A percentile compares a stretch with the other conserved stretches of the same genome.
phyloP scores from a whole-genome alignment of 1,140 invertebrate genomes.

The Caerostris extrusa region DNA sequence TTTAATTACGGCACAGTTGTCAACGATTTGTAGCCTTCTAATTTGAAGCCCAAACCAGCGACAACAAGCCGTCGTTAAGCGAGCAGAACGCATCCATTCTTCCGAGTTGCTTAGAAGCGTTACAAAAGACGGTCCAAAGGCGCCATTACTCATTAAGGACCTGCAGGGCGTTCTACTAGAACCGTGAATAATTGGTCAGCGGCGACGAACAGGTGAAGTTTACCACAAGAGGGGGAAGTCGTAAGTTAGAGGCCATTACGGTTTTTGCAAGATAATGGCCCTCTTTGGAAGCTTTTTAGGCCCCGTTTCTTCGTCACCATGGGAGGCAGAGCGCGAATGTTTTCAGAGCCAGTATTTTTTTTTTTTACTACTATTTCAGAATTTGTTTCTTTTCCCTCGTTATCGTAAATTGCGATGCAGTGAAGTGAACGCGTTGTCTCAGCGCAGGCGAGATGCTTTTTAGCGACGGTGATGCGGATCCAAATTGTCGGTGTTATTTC shows the following conservation, averaged over 20 bases:
- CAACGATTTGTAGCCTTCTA: not conserved
- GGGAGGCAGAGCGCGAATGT: not conserved
- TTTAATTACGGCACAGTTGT: slow-evolving; percentile 19
- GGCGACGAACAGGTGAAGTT: slow-evolving; percentile 9
- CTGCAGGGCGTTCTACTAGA: not conserved
- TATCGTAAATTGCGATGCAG: slow-evolving; percentile 5
- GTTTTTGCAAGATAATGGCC: not conserved
- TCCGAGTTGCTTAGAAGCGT: too few species aligned
- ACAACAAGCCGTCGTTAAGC: not conserved
- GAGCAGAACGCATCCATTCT: not conserved
- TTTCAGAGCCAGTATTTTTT: not conserved
- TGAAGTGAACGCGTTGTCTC: not conserved
- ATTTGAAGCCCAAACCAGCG: not conserved
- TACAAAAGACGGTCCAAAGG: not conserved
- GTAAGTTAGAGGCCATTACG: not conserved
- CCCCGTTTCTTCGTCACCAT: not conserved
- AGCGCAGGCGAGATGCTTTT: not conserved
- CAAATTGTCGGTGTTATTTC: not conserved
- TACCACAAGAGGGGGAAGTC: not conserved
- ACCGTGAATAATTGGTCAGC: slow-evolving; percentile 36
- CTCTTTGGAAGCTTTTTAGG: not conserved
- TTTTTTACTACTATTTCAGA: not conserved
- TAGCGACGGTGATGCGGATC: not conserved
- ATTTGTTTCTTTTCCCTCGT: not conserved
- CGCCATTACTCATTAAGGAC: not conserved